Evolutionary conservation across 2,797 vertebrate species (phyloP), one percentile per base, ranked within the genome.

Genomic region (Phrynocephalus vlangalii): DNA sequence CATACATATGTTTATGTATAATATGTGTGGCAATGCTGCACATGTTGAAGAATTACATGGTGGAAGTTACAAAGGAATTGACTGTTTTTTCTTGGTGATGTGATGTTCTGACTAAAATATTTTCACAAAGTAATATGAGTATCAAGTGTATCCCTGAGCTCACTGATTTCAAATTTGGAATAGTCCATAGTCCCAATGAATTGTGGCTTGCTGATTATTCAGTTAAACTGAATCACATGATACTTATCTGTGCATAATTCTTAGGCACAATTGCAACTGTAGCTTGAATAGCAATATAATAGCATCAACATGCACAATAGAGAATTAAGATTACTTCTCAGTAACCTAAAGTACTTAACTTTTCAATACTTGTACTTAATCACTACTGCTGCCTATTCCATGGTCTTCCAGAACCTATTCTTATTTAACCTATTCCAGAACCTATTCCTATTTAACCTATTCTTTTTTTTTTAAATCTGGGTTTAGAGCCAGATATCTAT

Each of bases 401-500:
- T 0, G 30, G 22, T 50, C 84, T 93, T 76, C 75, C 50, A n/a
- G 77, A 76, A 88, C 76, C 1, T 85, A 84, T 15, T 86, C 85
- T 1, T 52, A 26, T 84, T 93, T 85, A 92, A 90, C 0, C 0
- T 10, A 44, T 93, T 76, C 75, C 52, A n/a, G 77, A 76, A 88
- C 78, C 1, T 84, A 84, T 15, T 86, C 85, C 1, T 48, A 26
- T 84, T 93, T 85, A 92, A 90, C 0, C 0, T 10, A 44, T 44
- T 44, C 38, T 44, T 44, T 44, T 44, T 44, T 44, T 44, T 44
- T 44, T 3, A 44, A 44, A n/a, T 90, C 50, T 85, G 95, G 94
- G 71, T 91, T 56, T 83, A 96, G 95, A 87, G 87, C 24, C 84
- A 79, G 87, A 86, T 83, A 92, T 93, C 79, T 90, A 94, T 92